phyloP scores from a whole-genome alignment of 2,888 invertebrate species.

The Caenorhabditis macrosperma region DNA sequence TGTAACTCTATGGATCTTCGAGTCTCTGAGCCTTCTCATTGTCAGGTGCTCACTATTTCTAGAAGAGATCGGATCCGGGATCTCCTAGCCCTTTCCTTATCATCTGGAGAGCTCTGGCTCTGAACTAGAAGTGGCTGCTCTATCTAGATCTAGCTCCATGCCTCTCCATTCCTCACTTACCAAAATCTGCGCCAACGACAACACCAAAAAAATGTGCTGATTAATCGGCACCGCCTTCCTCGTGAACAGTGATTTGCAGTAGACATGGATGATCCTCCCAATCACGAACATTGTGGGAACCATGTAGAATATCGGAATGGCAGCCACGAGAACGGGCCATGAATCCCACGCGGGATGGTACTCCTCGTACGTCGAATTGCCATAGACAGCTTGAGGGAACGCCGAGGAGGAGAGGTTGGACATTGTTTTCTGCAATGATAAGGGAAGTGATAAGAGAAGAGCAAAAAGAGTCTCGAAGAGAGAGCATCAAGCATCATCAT shows the following conservation, averaged over 20 bases:
- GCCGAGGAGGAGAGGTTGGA: conserved; percentile 22
- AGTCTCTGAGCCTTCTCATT: too few species aligned
- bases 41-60: too few species aligned
- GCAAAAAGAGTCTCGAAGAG: too few species aligned
- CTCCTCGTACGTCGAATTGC: conserved; percentile 28
- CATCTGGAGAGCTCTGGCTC: too few species aligned
- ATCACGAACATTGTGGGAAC: conserved; percentile 47
- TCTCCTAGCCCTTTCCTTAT: too few species aligned
- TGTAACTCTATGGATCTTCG: too few species aligned
- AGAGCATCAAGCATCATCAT: too few species aligned
- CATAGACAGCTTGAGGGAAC: conserved; percentile 41
- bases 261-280: conserved; percentile 31
- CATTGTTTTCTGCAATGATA: too few species aligned
- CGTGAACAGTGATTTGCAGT: conserved; percentile 16
- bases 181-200: conserved; percentile 46
- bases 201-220: conserved; percentile 49
- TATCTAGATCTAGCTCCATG: neutral
- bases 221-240: conserved; percentile 37
- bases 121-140: too few species aligned
- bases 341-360: conserved; percentile 12
- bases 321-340: conserved; percentile 44
- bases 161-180: conserved; percentile 8
- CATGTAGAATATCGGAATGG: conserved; percentile 49
- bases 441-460: too few species aligned
- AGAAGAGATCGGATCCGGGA: too few species aligned